phyloP scores from a whole-genome alignment of 2,113 vertebrate genomes.

The Cercopithecus mona region DNA sequence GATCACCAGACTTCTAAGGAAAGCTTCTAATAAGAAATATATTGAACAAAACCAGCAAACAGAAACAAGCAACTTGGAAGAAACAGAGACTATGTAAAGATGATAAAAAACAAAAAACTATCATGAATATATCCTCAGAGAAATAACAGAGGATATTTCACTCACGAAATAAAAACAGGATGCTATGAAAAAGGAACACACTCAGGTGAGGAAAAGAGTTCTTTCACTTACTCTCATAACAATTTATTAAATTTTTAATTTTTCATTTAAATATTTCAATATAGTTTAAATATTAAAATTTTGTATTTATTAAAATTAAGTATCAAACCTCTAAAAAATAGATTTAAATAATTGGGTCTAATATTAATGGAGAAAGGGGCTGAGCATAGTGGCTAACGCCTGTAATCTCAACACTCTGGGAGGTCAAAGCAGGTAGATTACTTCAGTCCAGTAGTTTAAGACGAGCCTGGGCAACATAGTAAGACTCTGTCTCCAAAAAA shows the following conservation, averaged over 20 bases:
- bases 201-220: not conserved
- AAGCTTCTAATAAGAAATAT: conserved; percentile 34
- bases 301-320: not conserved
- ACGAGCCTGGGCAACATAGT: no score
- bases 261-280: not conserved
- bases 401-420: no score
- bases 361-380: not conserved
- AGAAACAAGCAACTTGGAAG: not conserved
- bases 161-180: not conserved
- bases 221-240: not conserved
- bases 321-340: not conserved
- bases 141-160: not conserved
- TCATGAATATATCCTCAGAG: not conserved
- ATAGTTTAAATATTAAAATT: not conserved
- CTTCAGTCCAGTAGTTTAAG: no score
- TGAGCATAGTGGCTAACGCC: not conserved
- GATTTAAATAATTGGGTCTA: not conserved
- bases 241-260: not conserved
- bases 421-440: no score
- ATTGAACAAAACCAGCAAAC: not conserved
- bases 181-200: conserved; percentile 6
- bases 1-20: not conserved
- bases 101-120: not conserved
- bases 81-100: conserved; percentile 17
- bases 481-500: no score